These are phyloP conservation scores for Drymonia ruficornis DNA, from an alignment of 2,888 invertebrate genomes.

Conservation along the genomic window DNA sequence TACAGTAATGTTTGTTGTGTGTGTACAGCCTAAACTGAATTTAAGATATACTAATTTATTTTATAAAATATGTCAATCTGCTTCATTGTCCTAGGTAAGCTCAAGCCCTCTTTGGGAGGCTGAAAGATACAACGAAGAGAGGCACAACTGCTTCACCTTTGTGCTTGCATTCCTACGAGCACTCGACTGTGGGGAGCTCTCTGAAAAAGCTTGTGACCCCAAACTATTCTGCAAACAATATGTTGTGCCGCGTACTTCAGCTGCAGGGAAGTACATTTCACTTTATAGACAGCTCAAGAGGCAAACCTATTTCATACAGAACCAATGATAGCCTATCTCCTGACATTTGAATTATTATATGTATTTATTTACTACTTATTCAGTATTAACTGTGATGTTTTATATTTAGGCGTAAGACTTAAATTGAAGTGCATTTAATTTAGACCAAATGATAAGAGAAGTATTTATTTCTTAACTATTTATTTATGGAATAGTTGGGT, in stretches of 20 bases:
- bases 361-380: conserved; percentile 69
- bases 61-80: conserved; percentile 2
- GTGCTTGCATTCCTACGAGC: conserved; percentile 91
- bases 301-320: conserved; percentile 77
- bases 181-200: conserved; percentile 89
- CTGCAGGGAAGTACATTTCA: conserved; percentile 93
- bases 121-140: conserved; percentile 89
- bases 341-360: conserved; percentile 47
- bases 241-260: conserved; percentile 92
- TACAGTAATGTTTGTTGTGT: no score
- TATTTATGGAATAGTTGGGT: conserved; percentile 6
- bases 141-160: conserved; percentile 94
- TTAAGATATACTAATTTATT: no score
- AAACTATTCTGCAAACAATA: conserved; percentile 92
- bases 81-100: conserved; percentile 66
- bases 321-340: conserved; percentile 64
- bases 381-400: conserved; percentile 83
- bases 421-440: conserved; percentile 79
- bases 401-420: conserved; percentile 69
- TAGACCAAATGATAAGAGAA: conserved; percentile 67
- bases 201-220: conserved; percentile 87
- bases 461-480: conserved; percentile 25
- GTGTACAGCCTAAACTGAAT: no score
- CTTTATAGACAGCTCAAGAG: conserved; percentile 89
- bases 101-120: conserved; percentile 87